phyloP scores from a whole-genome alignment of 2,888 invertebrate species.

The Pseudococcus jackbeardsleyi region DNA sequence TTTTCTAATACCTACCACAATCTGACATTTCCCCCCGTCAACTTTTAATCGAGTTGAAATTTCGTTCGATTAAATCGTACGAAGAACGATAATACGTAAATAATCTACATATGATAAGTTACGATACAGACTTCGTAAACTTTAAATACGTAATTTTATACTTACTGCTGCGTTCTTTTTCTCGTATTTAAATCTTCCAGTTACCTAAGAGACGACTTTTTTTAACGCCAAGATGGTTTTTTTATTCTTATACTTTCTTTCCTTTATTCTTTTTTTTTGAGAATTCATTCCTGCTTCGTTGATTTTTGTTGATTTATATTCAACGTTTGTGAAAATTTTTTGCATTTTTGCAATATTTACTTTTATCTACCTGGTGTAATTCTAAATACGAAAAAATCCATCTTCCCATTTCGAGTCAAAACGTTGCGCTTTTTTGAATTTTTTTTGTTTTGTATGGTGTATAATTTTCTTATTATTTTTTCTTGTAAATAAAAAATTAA shows the following conservation, averaged over 20 bases:
- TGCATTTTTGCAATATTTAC: neutral
- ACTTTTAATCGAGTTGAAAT: neutral
- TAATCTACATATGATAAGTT: neutral
- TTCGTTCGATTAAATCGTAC: neutral
- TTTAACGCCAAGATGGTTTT: neutral
- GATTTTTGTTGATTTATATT: conserved; percentile 9
- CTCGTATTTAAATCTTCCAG: neutral
- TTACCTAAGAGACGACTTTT: neutral
- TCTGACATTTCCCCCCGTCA: neutral
- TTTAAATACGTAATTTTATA: conserved; percentile 19
- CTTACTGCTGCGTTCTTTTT: neutral
- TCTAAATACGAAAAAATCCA: neutral
- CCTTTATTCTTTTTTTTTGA: neutral
- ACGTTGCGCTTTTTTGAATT: conserved; percentile 23
- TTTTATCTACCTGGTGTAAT: neutral
- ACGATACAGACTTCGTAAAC: neutral
- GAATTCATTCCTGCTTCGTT: neutral
- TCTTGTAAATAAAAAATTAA: conserved; percentile 51
- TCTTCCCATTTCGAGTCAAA: neutral
- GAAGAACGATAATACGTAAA: neutral
- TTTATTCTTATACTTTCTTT: neutral
- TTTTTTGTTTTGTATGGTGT: neutral
- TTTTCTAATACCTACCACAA: neutral
- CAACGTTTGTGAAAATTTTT: neutral
- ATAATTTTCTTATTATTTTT: conserved; percentile 14